phyloP scores from a whole-genome alignment of 2,797 vertebrate species.

The Eleutherodactylus coqui region DNA sequence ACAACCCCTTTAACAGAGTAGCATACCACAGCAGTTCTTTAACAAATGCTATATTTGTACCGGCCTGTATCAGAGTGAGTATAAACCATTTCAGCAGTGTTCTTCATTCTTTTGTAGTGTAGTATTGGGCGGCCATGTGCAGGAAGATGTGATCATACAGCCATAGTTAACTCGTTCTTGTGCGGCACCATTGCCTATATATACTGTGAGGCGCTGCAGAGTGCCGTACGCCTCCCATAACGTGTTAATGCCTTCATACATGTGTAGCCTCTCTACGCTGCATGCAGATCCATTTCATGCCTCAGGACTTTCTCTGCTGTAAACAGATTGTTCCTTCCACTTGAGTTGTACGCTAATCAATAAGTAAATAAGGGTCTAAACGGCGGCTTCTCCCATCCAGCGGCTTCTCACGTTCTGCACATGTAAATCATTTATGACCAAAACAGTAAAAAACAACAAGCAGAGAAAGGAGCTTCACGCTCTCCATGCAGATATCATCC shows the following conservation, averaged over 20 bases:
- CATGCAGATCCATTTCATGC: slow-evolving; percentile 50
- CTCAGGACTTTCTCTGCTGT: slow-evolving; percentile 36
- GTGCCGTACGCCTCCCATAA: background rate
- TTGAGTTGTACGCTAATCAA: slow-evolving; percentile 26
- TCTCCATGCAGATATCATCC: too few relatives aligned
- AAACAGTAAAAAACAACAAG: background rate
- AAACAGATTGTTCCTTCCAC: slow-evolving; percentile 41
- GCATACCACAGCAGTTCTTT: too few relatives aligned
- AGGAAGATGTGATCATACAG: too few relatives aligned
- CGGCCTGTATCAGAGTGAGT: too few relatives aligned
- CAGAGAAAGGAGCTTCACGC: background rate
- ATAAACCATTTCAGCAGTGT: too few relatives aligned
- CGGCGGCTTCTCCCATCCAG: background rate
- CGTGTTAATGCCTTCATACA: slow-evolving; percentile 27
- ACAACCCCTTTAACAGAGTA: too few relatives aligned
- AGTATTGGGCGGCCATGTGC: too few relatives aligned
- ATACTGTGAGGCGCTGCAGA: background rate
- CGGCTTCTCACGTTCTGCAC: background rate
- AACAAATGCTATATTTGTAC: too few relatives aligned
- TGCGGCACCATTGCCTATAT: too few relatives aligned
- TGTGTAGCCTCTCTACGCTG: background rate
- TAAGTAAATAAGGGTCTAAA: slow-evolving; percentile 32
- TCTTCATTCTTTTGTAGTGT: too few relatives aligned
- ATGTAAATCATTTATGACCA: slow-evolving; percentile 36
- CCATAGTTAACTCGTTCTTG: too few relatives aligned